These are phyloP conservation scores for Mythimna vitellina DNA, from an alignment of 2,888 invertebrate species.

Conservation along the genomic window DNA sequence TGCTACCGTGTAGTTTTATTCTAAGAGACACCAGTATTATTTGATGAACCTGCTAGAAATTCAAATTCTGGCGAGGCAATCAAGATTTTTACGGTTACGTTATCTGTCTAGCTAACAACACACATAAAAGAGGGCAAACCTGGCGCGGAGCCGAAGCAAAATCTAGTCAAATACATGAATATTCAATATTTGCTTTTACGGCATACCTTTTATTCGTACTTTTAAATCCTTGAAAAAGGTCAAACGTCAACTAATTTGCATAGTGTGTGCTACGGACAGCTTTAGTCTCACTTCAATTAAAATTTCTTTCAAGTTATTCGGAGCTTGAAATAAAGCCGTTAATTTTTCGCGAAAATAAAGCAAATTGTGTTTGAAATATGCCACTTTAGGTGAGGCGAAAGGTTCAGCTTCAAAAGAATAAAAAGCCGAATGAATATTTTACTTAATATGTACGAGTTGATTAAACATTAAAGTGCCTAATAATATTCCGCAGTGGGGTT, in stretches of 20 bases:
- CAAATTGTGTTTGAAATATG: constrained; percentile 23
- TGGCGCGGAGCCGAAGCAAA: constrained; percentile 21
- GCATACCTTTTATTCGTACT: constrained; percentile 55
- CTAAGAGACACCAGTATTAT: constrained; percentile 15
- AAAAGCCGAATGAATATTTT: neutral
- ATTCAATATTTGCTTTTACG: constrained; percentile 60
- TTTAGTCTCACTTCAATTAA: constrained; percentile 62
- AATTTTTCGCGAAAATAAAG: constrained; percentile 33
- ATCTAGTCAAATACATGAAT: constrained; percentile 56
- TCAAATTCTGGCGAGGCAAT: constrained; percentile 7
- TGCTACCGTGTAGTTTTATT: neutral
- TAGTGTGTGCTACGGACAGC: constrained; percentile 62
- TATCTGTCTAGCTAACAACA: constrained; percentile 21
- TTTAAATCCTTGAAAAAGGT: constrained; percentile 56
- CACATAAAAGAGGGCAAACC: constrained; percentile 17
- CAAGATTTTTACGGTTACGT: constrained; percentile 12
- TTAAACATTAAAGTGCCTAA: neutral
- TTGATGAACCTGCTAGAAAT: constrained; percentile 16
- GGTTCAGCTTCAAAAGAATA: neutral
- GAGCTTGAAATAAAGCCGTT: constrained; percentile 42
- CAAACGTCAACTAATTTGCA: constrained; percentile 58
- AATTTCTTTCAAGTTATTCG: constrained; percentile 51
- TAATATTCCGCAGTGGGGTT: neutral
- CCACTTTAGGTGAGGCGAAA: neutral
- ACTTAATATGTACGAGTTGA: neutral